phyloP scores from a whole-genome alignment of 2,113 vertebrate genomes.

The Xyrauchen texanus region DNA sequence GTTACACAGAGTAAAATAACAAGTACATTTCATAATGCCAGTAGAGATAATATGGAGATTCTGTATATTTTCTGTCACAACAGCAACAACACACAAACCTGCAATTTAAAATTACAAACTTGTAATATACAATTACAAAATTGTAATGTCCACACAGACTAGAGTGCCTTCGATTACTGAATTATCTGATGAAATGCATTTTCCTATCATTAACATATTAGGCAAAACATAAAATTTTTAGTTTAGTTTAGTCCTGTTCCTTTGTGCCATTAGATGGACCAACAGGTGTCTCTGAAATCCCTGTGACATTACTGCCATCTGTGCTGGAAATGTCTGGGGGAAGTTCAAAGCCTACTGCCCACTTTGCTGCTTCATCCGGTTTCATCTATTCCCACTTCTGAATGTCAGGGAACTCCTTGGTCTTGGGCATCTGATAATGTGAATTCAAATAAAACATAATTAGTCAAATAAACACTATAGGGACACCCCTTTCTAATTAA shows the following conservation, averaged over 20 bases:
- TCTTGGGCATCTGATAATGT: constrained; percentile 57
- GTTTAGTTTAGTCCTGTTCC: constrained; percentile 59
- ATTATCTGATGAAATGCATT: too few species aligned
- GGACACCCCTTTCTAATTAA: background rate
- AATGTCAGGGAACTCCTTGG: constrained; percentile 68
- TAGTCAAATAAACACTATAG: background rate
- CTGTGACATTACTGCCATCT: background rate
- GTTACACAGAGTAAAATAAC: too few species aligned
- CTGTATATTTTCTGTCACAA: too few species aligned
- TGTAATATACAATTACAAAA: too few species aligned
- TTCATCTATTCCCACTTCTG: constrained; percentile 73
- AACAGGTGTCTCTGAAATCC: constrained; percentile 10
- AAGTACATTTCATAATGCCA: too few species aligned
- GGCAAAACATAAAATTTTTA: constrained; percentile 65
- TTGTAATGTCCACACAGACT: too few species aligned
- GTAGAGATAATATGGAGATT: too few species aligned
- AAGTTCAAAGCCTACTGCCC: constrained; percentile 61
- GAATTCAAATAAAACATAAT: background rate
- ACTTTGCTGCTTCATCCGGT: constrained; percentile 69
- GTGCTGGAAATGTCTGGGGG: constrained; percentile 8
- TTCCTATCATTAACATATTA: constrained; percentile 37
- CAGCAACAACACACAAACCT: too few species aligned
- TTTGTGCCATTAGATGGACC: constrained; percentile 18
- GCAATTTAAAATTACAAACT: too few species aligned
- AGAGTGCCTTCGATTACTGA: too few species aligned